Evolutionary conservation across 2,888 invertebrate genomes (phyloP).

Genomic region (Lissocephala sabroskyi): DNA sequence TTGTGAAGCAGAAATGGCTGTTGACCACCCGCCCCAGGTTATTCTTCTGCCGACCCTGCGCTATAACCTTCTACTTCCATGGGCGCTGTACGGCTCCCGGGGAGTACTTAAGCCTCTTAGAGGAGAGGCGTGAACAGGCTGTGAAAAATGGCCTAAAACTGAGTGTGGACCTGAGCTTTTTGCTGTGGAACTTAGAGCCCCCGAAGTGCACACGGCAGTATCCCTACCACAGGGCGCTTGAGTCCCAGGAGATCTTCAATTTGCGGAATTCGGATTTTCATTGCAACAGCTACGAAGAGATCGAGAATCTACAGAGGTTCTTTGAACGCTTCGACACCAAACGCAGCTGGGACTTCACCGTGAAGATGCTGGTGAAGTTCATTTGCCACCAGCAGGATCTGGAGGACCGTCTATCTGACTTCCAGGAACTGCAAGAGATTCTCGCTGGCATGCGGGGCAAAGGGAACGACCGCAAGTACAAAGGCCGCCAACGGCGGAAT

Average conservation of each 20-base stretch:
- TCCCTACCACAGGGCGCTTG: constrained; percentile 29
- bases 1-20: constrained; percentile 56
- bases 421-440: constrained; percentile 19
- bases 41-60: constrained; percentile 36
- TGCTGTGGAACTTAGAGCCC: not conserved
- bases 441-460: constrained; percentile 14
- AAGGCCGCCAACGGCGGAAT: constrained; percentile 5
- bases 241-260: constrained; percentile 36
- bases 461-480: not conserved
- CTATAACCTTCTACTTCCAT: constrained; percentile 39
- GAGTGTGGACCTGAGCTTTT: too few relatives aligned
- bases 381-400: constrained; percentile 15
- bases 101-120: constrained; percentile 39
- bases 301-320: constrained; percentile 21
- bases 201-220: not conserved
- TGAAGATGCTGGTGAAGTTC: constrained; percentile 21
- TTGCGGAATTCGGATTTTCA: constrained; percentile 26
- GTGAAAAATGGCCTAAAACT: too few relatives aligned
- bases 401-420: constrained; percentile 8
- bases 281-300: constrained; percentile 23
- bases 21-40: constrained; percentile 40
- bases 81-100: constrained; percentile 45
- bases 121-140: constrained; percentile 15
- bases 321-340: constrained; percentile 9
- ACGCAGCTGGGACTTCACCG: constrained; percentile 36